Conservation (phyloP, 1,140 invertebrate species). For the Pogonomyrmex barbatus region DNA sequence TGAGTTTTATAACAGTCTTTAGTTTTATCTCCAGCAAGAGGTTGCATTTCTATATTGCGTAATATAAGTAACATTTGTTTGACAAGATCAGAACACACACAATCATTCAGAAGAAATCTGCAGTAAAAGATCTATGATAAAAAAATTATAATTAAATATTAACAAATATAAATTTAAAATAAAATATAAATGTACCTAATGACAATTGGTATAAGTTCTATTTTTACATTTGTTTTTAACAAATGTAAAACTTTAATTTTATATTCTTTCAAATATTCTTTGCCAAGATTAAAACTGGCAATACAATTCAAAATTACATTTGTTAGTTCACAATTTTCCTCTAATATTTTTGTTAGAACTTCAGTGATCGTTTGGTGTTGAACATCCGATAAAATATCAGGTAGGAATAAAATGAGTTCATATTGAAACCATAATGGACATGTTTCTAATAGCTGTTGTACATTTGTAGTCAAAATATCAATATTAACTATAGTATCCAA, state of each 20-base stretch:
- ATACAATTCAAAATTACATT: conserved; percentile 81
- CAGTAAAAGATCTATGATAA: background rate
- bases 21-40: conserved; percentile 74
- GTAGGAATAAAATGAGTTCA: conserved; percentile 81
- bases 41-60: conserved; percentile 79
- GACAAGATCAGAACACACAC: conserved; percentile 68
- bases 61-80: conserved; percentile 79
- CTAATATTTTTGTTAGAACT: conserved; percentile 80
- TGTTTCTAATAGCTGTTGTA: conserved; percentile 82
- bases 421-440: conserved; percentile 82
- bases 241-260: conserved; percentile 78
- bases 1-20: conserved; percentile 81
- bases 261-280: conserved; percentile 80
- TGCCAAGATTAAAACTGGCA: conserved; percentile 80
- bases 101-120: conserved; percentile 81
- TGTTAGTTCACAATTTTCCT: conserved; percentile 78
- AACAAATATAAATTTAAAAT: conserved; percentile 48
- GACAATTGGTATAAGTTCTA: conserved; percentile 79
- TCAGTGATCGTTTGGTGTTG: conserved; percentile 81
- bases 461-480: conserved; percentile 71
- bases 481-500: conserved; percentile 79
- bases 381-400: conserved; percentile 82
- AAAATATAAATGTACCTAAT: conserved; percentile 73
- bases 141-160: conserved; percentile 15
- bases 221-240: conserved; percentile 73